Percentiles rank a stretch among this genome's conserved stretches.
phyloP scores from a whole-genome alignment of 2,113 vertebrate genomes.

The Corythoichthys haematopterus region DNA sequence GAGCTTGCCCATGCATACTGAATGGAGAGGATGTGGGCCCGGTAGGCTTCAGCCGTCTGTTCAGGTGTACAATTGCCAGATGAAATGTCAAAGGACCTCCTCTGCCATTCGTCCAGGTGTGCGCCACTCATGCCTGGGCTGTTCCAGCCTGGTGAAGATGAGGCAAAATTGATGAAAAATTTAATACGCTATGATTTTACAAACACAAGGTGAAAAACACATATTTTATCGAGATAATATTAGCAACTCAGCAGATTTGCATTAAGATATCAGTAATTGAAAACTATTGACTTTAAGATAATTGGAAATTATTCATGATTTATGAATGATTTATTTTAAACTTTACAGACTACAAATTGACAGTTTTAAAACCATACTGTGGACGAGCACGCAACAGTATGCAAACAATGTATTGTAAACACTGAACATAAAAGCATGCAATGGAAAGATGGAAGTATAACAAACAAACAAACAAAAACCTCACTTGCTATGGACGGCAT shows the following conservation, averaged over 20 bases:
- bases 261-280: neutral
- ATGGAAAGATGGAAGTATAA: neutral
- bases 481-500: neutral
- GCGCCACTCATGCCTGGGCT: conserved; percentile 69
- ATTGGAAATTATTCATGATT: no score
- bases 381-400: neutral
- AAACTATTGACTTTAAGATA: no score
- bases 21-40: conserved; percentile 83
- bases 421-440: neutral
- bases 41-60: conserved; percentile 87
- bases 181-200: conserved; percentile 21
- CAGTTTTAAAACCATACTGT: neutral
- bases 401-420: neutral
- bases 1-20: conserved; percentile 90
- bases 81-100: conserved; percentile 83
- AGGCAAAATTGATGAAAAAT: conserved; percentile 64
- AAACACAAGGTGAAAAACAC: neutral
- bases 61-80: conserved; percentile 78
- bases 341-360: neutral
- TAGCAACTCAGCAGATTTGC: neutral
- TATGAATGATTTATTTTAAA: neutral
- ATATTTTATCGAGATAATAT: neutral
- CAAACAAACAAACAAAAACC: neutral
- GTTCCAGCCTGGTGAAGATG: conserved; percentile 62
- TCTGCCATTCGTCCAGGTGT: conserved; percentile 91